Evolutionary conservation across 2,113 vertebrate genomes (phyloP).

Genomic region (Marcusenius ussheri): DNA sequence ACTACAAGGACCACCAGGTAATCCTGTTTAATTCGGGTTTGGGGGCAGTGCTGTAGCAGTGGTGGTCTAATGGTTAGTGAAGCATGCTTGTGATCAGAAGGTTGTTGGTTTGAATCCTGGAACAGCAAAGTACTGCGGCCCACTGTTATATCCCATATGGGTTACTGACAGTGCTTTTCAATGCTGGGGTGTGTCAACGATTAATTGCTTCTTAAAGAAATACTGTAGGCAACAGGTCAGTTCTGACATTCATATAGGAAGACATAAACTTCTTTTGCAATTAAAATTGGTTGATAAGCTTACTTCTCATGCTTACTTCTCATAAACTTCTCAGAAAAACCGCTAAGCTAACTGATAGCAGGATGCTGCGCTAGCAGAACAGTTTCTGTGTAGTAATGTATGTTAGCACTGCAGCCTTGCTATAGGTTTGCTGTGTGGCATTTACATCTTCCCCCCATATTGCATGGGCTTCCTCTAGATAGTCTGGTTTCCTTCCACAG

Average conservation of each 20-base stretch:
- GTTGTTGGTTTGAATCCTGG: too few relatives aligned
- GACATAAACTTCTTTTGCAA: not conserved
- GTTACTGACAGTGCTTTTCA: too few relatives aligned
- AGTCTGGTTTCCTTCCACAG: not conserved
- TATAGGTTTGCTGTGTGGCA: not conserved
- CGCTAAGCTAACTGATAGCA: not conserved
- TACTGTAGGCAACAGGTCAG: not conserved
- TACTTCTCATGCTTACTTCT: not conserved
- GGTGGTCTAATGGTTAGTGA: too few relatives aligned
- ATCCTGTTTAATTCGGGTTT: conserved; percentile 19
- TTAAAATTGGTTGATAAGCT: not conserved
- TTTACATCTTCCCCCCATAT: not conserved
- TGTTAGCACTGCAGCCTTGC: not conserved
- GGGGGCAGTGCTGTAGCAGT: too few relatives aligned
- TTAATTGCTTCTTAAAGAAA: not conserved
- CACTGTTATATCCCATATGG: too few relatives aligned
- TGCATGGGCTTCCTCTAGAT: not conserved
- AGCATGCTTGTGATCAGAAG: too few relatives aligned
- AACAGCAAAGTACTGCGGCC: too few relatives aligned
- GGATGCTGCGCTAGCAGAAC: not conserved
- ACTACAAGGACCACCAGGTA: conserved; percentile 85
- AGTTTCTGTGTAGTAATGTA: not conserved
- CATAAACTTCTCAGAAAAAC: not conserved
- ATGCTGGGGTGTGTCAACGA: too few relatives aligned
- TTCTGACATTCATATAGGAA: not conserved